A percentile compares a stretch with the other conserved stretches of the same genome.
Evolutionary conservation across 2,888 invertebrate species (phyloP).

Genomic region (Trichacis sp.): DNA sequence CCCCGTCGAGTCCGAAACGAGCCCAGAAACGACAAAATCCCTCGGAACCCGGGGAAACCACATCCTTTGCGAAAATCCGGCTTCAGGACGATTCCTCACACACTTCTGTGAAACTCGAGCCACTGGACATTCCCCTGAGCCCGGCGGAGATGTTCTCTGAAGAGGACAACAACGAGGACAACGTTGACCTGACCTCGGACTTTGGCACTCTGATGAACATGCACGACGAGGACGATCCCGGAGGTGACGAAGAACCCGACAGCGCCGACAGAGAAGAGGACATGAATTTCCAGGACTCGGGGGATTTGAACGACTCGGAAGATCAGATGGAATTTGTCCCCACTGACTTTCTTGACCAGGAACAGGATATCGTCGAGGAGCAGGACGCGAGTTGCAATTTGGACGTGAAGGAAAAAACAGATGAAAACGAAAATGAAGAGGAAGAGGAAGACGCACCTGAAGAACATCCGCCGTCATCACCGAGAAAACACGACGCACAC

Average conservation of each 20-base stretch:
- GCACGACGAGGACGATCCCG: slow-evolving; percentile 63
- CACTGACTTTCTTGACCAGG: slow-evolving; percentile 66
- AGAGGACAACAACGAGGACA: slow-evolving; percentile 52
- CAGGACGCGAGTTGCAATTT: slow-evolving; percentile 54
- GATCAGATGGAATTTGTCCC: slow-evolving; percentile 67
- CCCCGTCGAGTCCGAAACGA: slow-evolving; percentile 58
- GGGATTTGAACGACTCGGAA: slow-evolving; percentile 58
- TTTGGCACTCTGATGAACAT: slow-evolving; percentile 57
- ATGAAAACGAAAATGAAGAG: slow-evolving; percentile 10
- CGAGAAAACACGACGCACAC: not conserved
- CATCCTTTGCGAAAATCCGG: slow-evolving; percentile 62
- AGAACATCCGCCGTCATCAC: not conserved
- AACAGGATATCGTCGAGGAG: slow-evolving; percentile 64
- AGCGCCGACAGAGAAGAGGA: slow-evolving; percentile 55
- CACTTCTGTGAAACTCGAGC: slow-evolving; percentile 60
- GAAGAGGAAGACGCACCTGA: slow-evolving; percentile 13
- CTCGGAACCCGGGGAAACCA: slow-evolving; percentile 51
- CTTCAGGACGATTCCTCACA: slow-evolving; percentile 56
- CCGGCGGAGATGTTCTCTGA: slow-evolving; percentile 59
- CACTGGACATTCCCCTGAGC: slow-evolving; percentile 62
- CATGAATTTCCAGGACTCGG: slow-evolving; percentile 54
- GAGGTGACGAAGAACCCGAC: slow-evolving; percentile 52
- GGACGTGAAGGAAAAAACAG: slow-evolving; percentile 46
- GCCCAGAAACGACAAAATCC: slow-evolving; percentile 57
- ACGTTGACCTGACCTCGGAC: slow-evolving; percentile 51